Evolutionary conservation across 2,113 vertebrate genomes (phyloP).

Genomic region (Trachemys scripta): DNA sequence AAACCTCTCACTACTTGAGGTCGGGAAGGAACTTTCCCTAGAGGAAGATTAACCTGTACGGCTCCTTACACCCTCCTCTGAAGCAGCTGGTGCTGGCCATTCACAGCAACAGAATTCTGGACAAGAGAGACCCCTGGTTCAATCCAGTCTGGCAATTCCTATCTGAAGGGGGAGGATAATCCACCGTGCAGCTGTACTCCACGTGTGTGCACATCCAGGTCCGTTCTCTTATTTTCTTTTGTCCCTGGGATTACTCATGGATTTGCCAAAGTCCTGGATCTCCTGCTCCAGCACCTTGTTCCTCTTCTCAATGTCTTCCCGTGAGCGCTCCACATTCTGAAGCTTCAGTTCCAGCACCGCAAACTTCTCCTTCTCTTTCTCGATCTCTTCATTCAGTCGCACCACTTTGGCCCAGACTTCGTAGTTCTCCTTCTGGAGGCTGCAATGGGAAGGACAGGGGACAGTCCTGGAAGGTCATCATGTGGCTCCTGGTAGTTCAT

Average conservation of each 20-base stretch:
- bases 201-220: background rate
- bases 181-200: background rate
- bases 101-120: background rate
- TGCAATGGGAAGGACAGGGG: constrained; percentile 62
- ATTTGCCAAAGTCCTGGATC: constrained; percentile 80
- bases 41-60: background rate
- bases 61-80: background rate
- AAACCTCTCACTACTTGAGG: background rate
- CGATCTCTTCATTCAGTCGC: constrained; percentile 85
- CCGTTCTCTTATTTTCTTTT: constrained; percentile 34
- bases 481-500: background rate
- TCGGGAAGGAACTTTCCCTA: background rate
- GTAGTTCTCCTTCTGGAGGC: constrained; percentile 88
- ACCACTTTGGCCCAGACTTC: constrained; percentile 87
- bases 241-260: background rate
- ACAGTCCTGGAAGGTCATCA: background rate
- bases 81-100: background rate
- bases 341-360: constrained; percentile 84
- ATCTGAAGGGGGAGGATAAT: background rate
- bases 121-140: background rate
- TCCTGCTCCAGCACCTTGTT: constrained; percentile 84
- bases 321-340: constrained; percentile 71
- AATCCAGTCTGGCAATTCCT: background rate
- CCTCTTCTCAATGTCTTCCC: constrained; percentile 83
- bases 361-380: constrained; percentile 81